Evolutionary conservation across 1,140 invertebrate genomes (phyloP).

Genomic region (Artemia franciscana): DNA sequence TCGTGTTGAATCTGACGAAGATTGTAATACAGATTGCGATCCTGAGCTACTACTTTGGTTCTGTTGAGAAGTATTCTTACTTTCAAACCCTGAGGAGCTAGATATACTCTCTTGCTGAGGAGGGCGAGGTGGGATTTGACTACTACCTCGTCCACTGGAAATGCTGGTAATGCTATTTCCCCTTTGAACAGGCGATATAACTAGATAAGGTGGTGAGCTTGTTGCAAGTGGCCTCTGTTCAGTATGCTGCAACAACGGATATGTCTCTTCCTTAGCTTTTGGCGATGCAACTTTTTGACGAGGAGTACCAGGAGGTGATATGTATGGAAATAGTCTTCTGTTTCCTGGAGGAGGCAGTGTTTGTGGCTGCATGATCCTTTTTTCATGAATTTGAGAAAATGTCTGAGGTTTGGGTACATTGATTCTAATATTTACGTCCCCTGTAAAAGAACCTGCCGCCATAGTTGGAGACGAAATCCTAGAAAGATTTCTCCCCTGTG

Average conservation of each 20-base stretch:
- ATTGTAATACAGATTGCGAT: slow-evolving; percentile 19
- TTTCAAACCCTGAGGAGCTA: slow-evolving; percentile 65
- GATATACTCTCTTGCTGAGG: slow-evolving; percentile 39
- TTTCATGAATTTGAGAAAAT: too few species aligned
- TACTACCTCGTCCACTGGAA: slow-evolving; percentile 18
- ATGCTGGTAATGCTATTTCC: slow-evolving; percentile 4
- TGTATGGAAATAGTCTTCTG: not conserved
- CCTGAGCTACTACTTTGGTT: slow-evolving; percentile 29
- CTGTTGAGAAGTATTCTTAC: slow-evolving; percentile 65
- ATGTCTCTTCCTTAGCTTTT: not conserved
- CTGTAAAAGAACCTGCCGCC: too few species aligned
- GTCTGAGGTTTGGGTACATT: too few species aligned
- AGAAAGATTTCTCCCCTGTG: too few species aligned
- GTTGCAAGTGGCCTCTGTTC: slow-evolving; percentile 18
- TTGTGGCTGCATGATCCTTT: too few species aligned
- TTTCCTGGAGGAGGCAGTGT: not conserved
- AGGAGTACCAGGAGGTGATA: not conserved
- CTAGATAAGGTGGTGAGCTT: slow-evolving; percentile 16
- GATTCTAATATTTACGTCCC: too few species aligned
- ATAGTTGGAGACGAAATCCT: too few species aligned
- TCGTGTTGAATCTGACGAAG: not conserved
- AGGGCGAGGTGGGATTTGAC: slow-evolving; percentile 21
- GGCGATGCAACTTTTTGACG: not conserved
- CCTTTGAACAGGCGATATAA: slow-evolving; percentile 26
- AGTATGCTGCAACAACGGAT: slow-evolving; percentile 10